These are phyloP conservation scores for Nycticorax nycticorax DNA, from an alignment of 2,113 vertebrate species.

Conservation along the genomic window DNA sequence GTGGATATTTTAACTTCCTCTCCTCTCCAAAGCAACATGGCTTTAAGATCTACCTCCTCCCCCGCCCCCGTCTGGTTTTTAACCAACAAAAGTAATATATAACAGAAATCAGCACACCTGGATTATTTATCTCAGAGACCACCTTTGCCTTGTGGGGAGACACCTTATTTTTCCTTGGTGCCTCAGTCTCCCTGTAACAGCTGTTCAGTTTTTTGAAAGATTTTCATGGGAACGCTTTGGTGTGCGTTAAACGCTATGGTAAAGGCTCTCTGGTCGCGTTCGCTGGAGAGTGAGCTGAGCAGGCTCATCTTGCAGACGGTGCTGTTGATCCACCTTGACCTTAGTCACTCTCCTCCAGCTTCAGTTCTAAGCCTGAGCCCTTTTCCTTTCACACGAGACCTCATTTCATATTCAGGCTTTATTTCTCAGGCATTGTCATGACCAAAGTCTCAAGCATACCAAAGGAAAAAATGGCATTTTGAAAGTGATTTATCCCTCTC, in stretches of 20 bases:
- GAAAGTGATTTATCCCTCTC: background rate
- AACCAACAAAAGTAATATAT: background rate
- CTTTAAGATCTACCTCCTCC: background rate
- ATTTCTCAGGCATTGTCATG: background rate
- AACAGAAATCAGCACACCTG: background rate
- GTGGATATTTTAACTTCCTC: background rate
- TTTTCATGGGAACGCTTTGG: background rate
- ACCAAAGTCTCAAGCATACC: background rate
- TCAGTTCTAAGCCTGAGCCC: background rate
- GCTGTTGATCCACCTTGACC: background rate
- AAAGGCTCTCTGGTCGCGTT: accelerated
- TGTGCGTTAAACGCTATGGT: background rate
- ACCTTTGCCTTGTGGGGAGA: background rate
- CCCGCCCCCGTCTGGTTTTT: background rate
- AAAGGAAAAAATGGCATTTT: background rate
- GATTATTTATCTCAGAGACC: background rate
- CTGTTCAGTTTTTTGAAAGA: background rate
- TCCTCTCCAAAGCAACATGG: background rate
- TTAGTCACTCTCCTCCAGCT: background rate
- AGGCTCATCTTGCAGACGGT: background rate
- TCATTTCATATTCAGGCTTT: background rate
- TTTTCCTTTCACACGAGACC: background rate
- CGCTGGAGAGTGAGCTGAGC: background rate
- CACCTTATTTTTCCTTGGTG: background rate
- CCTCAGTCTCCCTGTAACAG: background rate